Evolutionary conservation across 2,113 vertebrate species (phyloP), one percentile per base, ranked within the genome.

Genomic region (Brachionichthys hirsutus): DNA sequence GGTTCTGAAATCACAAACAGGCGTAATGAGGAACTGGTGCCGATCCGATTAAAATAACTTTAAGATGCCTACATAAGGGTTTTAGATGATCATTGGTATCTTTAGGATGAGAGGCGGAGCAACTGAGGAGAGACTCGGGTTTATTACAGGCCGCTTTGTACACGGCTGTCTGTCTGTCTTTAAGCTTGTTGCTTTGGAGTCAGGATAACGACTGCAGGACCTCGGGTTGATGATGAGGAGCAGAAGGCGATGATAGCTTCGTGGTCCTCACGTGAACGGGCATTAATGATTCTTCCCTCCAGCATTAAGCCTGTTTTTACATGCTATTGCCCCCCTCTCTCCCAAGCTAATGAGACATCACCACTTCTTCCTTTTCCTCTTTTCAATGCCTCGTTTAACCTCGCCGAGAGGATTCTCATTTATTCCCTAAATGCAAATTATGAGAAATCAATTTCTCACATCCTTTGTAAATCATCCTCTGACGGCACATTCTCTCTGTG

Each of bases 331-430:
- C 30, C 24, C 24, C 62, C 80, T 81, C 70, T 86, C 66, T 80
- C 78, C 71, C 68, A 80, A 77, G 70, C 70, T 85, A 73, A 75
- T 81, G 48, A 82, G 34, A 73, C 61, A 52, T 69, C 70, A 57
- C 47, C 46, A 45, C 62, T 67, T 51, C 62, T 48, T 63, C 54
- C 59, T 62, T 51, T 59, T 57, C 54, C 48, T 72, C 34, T 73
- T 49, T 55, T 67, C 12, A 57, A 53, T 17, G 69, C 47, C 57
- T 36, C 59, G 65, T 75, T 83, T 63, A 85, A 83, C 78, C 78
- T 81, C 75, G 64, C 63, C 62, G 65, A 72, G 47, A 76, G 72
- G 74, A 80, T 75, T n/a, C 75, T 78, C 68, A 72, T 80, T 81
- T 71, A 49, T 63, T 68, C 42, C 42, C 35, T 44, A 54, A 81